Evolutionary conservation across 2,888 invertebrate species (phyloP), one percentile per base, ranked within the genome.

Genomic region (Drosophila koepferae): DNA sequence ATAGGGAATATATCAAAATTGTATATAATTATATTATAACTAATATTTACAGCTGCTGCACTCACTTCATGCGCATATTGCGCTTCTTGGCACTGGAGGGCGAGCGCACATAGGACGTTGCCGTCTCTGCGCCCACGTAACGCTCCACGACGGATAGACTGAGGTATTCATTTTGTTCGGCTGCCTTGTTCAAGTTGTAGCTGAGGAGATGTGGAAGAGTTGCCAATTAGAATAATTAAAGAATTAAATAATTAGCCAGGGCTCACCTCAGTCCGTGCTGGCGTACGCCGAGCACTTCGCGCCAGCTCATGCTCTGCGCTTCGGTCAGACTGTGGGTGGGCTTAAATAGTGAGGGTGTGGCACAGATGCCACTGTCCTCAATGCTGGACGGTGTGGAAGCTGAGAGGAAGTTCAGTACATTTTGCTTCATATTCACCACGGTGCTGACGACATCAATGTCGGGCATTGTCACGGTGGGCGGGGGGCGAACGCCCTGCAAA

Each of bases 81-180:
- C 95, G 92, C 86, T 95, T 95, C 89, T 94, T 95, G 14, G 95
- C 95, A 90, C 96, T 96, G 71, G 94, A 94, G 0, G 95, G 95
- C 0, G 90, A 91, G 14, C 84, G 84, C 10, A 81, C 81, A 77
- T 90, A 92, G 3, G 93, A 92, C 0, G 96, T 96, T 70, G 96
- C 95, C 0, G 97, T 97, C 92, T 97, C 97, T 0, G 94, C 95
- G 2, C 96, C 96, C 59, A 97, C 94, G 89, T 95, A 97, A 70
- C 97, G 94, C 78, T 96, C 95, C 54, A 95, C 94, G 78, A 96
- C 95, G 67, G 95, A 95, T 67, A 95, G 91, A 41, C 95, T 94
- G 16, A 96, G 93, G 71, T 94, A 93, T 90, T 97, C 97, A 77
- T 96, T 94, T 86, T 95, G 95, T 91, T 97, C 97, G 0, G 96